A percentile compares a stretch with the other conserved stretches of the same genome.
Conservation (phyloP, 2,113 vertebrate species). For the Sigmodon hispidus region DNA sequence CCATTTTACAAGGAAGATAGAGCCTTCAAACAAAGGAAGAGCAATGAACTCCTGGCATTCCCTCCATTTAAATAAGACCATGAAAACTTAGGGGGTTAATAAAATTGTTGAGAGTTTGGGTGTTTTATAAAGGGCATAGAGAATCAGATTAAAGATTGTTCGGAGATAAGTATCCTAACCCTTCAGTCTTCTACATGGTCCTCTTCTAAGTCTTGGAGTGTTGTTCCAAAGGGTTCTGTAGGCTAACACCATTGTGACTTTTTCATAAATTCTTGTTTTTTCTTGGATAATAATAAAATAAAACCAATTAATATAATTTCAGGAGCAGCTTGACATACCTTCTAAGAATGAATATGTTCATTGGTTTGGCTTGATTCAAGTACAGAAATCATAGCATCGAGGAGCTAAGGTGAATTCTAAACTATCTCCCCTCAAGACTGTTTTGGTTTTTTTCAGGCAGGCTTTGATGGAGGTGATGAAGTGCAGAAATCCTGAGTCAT, state of each 20-base stretch:
- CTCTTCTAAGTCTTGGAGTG: not conserved
- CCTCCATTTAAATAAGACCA: not conserved
- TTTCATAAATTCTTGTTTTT: constrained; percentile 36
- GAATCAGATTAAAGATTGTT: not conserved
- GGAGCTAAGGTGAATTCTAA: constrained; percentile 52
- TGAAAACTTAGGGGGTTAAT: not conserved
- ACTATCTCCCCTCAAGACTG: constrained; percentile 8
- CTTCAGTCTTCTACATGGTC: not conserved
- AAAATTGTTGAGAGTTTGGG: not conserved
- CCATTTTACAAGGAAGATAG: not conserved
- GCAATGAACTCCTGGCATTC: not conserved
- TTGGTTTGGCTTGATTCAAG: constrained; percentile 38
- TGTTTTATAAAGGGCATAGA: not conserved
- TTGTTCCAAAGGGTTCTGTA: constrained; percentile 34
- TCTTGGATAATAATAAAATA: constrained; percentile 62
- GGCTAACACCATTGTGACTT: not conserved
- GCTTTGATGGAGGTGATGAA: constrained; percentile 59
- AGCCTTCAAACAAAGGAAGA: not conserved
- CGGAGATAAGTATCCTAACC: not conserved
- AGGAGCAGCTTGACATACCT: constrained; percentile 11
- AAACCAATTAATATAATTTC: constrained; percentile 52
- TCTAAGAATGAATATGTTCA: constrained; percentile 16
- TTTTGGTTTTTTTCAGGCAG: not conserved
- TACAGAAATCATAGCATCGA: constrained; percentile 4
- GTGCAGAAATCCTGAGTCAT: constrained; percentile 1